Evolutionary conservation across 2,888 invertebrate genomes (phyloP).

Genomic region (Idaea straminata): DNA sequence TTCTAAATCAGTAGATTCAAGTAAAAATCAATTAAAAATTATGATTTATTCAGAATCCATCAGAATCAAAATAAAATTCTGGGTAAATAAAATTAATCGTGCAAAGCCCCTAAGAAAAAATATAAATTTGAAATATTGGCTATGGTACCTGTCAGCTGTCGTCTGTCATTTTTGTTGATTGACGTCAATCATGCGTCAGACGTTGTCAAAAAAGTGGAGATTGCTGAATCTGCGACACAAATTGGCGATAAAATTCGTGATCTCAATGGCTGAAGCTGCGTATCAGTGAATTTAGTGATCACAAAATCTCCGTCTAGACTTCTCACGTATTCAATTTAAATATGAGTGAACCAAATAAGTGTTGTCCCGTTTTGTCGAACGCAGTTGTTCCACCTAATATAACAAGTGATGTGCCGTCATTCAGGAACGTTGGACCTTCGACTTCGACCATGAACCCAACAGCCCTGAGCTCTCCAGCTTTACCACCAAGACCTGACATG

Average conservation of each 20-base stretch:
- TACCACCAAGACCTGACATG: constrained; percentile 62
- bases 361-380: constrained; percentile 51
- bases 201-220: neutral
- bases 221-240: neutral
- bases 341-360: constrained; percentile 64
- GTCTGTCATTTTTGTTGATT: neutral
- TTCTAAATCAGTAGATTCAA: no score
- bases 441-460: constrained; percentile 35
- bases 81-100: neutral
- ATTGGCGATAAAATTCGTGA: constrained; percentile 11
- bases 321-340: constrained; percentile 15
- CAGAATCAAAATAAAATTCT: no score
- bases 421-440: constrained; percentile 52
- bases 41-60: no score
- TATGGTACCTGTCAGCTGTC: neutral
- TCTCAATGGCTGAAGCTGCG: constrained; percentile 28
- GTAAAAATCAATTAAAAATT: no score
- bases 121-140: neutral
- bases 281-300: constrained; percentile 36
- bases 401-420: constrained; percentile 38
- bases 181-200: constrained; percentile 2
- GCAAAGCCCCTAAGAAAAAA: neutral
- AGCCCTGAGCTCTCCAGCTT: constrained; percentile 41
- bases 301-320: constrained; percentile 32
- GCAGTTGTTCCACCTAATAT: constrained; percentile 35